Evolutionary conservation across 1,140 invertebrate genomes (phyloP).

Genomic region (Adoxophyes honmai): DNA sequence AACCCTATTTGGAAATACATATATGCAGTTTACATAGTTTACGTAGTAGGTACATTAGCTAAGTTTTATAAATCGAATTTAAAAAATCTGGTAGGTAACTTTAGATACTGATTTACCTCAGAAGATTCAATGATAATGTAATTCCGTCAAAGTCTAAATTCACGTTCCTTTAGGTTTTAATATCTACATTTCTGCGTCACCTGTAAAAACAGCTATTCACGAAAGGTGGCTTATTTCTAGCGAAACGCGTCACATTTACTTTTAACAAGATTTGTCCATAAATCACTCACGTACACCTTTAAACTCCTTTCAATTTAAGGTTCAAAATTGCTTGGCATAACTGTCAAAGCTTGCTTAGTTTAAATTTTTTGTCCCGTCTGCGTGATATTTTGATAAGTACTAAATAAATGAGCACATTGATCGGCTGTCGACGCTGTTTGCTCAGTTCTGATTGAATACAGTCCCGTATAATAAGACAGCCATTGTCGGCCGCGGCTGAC

Average conservation of each 20-base stretch:
- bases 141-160: too few relatives aligned
- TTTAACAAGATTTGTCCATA: slow-evolving; percentile 14
- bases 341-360: slow-evolving; percentile 10
- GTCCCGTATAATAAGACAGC: slow-evolving; percentile 16
- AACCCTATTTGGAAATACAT: too few relatives aligned
- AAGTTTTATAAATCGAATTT: too few relatives aligned
- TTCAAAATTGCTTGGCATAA: slow-evolving; percentile 23
- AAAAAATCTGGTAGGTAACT: too few relatives aligned
- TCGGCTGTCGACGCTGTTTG: slow-evolving; percentile 53
- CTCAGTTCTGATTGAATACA: slow-evolving; percentile 25
- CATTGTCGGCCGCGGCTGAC: background rate
- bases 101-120: too few relatives aligned
- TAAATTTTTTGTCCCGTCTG: slow-evolving; percentile 31
- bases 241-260: slow-evolving; percentile 31
- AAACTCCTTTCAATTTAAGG: slow-evolving; percentile 20
- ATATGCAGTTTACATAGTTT: too few relatives aligned
- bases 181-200: slow-evolving; percentile 25
- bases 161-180: too few relatives aligned
- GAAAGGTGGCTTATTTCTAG: slow-evolving; percentile 19
- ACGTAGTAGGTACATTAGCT: too few relatives aligned
- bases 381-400: slow-evolving; percentile 59
- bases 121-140: too few relatives aligned
- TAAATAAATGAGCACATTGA: slow-evolving; percentile 68
- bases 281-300: slow-evolving; percentile 19
- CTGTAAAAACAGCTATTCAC: slow-evolving; percentile 36